Evolutionary conservation across 2,888 invertebrate genomes (phyloP).

Genomic region (Myopa tessellatipennis): DNA sequence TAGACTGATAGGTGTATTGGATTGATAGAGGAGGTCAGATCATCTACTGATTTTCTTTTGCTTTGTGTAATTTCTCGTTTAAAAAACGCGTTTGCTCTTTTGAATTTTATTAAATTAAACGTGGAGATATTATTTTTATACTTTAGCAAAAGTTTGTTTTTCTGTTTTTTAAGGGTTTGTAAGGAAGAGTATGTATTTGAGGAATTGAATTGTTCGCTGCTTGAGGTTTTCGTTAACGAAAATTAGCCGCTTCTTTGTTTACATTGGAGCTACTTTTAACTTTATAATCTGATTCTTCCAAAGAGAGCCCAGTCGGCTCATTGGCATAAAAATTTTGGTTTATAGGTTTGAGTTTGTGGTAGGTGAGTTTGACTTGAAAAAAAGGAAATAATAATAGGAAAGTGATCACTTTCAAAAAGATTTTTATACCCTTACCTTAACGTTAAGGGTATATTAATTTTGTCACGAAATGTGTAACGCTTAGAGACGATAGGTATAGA

Average conservation of each 20-base stretch:
- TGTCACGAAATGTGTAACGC: no score
- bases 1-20: not conserved
- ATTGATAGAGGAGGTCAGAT: slow-evolving; percentile 29
- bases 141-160: slow-evolving; percentile 24
- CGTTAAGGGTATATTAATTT: no score
- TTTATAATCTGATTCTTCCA: not conserved
- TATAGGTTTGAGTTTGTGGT: not conserved
- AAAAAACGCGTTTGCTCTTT: slow-evolving; percentile 29
- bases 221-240: slow-evolving; percentile 26
- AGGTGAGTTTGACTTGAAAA: not conserved
- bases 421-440: not conserved
- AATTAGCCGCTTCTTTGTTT: slow-evolving; percentile 35
- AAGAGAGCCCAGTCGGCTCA: slow-evolving; percentile 12
- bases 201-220: slow-evolving; percentile 34
- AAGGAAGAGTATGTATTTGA: slow-evolving; percentile 11
- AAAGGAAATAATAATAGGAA: slow-evolving; percentile 28
- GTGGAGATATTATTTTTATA: slow-evolving; percentile 12
- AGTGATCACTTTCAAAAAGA: slow-evolving; percentile 38
- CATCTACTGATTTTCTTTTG: slow-evolving; percentile 22
- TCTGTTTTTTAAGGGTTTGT: slow-evolving; percentile 22
- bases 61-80: slow-evolving; percentile 36
- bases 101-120: slow-evolving; percentile 26
- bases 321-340: slow-evolving; percentile 26
- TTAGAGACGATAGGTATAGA: no score
- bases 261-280: slow-evolving; percentile 20